Evolutionary conservation across 2,888 invertebrate species (phyloP), one percentile per base, ranked within the genome.

Genomic region (Clostera curtula): DNA sequence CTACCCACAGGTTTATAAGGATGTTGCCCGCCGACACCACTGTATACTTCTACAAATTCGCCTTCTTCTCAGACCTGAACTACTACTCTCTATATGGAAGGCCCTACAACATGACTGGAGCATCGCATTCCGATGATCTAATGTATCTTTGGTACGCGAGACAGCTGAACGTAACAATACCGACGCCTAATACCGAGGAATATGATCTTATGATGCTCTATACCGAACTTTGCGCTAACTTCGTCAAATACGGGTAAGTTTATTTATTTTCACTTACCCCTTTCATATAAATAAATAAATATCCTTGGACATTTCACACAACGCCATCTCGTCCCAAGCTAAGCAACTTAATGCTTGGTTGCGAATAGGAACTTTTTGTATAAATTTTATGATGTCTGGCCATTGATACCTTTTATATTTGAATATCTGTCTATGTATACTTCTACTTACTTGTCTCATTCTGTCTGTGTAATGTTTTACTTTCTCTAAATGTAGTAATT

Each of bases 191-290:
- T 9, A 22, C 8, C 9, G 12, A 13, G 12, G 25, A 25, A 3
- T 43, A 39, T 34, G 24, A 29, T 12, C 34, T 48, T 31, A 31
- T 46, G 6, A 20, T 36, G 5, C 33, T 33, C 8, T 25, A 20
- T 5, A 35, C 41, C n/a, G 22, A 22, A 4, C 11, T 49, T 5
- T 49, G 38, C 22, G 40, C 46, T 3, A 46, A 49, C 25, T 49
- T 49, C 24, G 40, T 46, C 5, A 49, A 46, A 36, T 40, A 19
- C 19, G 49, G 49, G 45, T 45, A 28, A 40, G 40, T 7, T 40
- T 2, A 21, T 8, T 20, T 12, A n/a, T n/a, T n/a, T n/a, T n/a
- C n/a, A n/a, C n/a, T n/a, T n/a, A n/a, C n/a, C n/a, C n/a, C n/a
- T n/a, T n/a, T n/a, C n/a, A n/a, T n/a, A n/a, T n/a, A n/a, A n/a